Evolutionary conservation across 2,797 vertebrate genomes (phyloP).

Genomic region (Rhadinocentrus ornatus): DNA sequence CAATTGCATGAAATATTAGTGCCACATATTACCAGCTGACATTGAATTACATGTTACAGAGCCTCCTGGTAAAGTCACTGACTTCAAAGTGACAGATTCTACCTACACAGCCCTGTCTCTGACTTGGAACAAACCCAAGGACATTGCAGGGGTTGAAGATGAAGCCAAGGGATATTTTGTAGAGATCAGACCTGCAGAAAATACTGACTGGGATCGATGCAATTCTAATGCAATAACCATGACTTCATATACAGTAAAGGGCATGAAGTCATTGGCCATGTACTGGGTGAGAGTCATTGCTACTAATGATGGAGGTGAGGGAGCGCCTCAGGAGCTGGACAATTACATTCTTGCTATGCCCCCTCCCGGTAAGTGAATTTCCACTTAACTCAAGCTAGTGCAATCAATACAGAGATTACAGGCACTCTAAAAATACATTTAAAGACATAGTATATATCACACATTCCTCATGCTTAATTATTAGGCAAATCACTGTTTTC

Average conservation of each 20-base stretch:
- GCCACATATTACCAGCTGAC: constrained; percentile 18
- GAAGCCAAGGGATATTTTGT: constrained; percentile 88
- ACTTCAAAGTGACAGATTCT: constrained; percentile 89
- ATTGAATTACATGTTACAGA: constrained; percentile 76
- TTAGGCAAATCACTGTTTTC: too few relatives aligned
- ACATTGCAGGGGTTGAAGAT: constrained; percentile 70
- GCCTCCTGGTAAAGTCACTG: constrained; percentile 84
- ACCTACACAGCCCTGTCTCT: constrained; percentile 85
- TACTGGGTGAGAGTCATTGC: constrained; percentile 88
- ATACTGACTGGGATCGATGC: constrained; percentile 86
- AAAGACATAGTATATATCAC: background rate
- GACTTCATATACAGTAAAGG: constrained; percentile 83
- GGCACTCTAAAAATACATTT: constrained; percentile 2
- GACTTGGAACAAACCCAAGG: constrained; percentile 86
- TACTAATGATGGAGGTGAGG: constrained; percentile 81
- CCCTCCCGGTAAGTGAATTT: constrained; percentile 79
- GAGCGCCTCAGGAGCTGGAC: constrained; percentile 81
- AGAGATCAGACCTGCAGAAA: constrained; percentile 85
- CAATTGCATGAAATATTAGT: constrained; percentile 1
- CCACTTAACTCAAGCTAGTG: background rate
- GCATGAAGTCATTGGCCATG: constrained; percentile 83
- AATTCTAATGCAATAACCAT: constrained; percentile 76
- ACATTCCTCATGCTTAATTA: too few relatives aligned
- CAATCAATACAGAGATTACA: background rate
- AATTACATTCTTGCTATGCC: constrained; percentile 81